Evolutionary conservation across 1,140 invertebrate species (phyloP).

Genomic region (Nebria ingens): DNA sequence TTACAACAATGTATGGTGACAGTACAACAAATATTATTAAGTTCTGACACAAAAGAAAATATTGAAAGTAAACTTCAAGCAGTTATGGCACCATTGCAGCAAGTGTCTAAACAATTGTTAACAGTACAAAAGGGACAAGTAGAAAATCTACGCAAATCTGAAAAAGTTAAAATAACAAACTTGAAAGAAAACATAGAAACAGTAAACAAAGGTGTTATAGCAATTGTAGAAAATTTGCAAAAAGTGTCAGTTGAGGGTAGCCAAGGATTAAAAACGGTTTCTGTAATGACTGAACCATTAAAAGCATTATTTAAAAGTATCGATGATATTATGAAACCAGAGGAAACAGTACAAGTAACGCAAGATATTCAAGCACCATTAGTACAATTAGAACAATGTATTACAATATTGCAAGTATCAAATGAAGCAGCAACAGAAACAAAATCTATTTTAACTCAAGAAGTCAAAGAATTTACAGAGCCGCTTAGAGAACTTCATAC

Average conservation of each 20-base stretch:
- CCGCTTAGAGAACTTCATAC: not conserved
- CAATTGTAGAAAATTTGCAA: constrained; percentile 6
- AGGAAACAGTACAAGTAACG: not conserved
- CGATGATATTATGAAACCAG: not conserved
- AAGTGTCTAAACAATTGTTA: not conserved
- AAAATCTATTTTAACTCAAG: constrained; percentile 2
- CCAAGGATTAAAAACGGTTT: not conserved
- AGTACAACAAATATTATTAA: not conserved
- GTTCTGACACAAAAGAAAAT: not conserved
- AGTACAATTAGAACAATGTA: constrained; percentile 2
- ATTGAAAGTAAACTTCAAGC: not conserved
- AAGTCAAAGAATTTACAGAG: constrained; percentile 11
- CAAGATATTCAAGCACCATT: not conserved
- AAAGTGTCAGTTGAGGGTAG: not conserved
- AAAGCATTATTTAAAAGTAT: constrained; percentile 12
- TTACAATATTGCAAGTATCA: not conserved
- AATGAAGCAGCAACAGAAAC: not conserved
- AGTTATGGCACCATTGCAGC: not conserved
- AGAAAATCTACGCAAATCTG: not conserved
- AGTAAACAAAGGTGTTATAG: constrained; percentile 3
- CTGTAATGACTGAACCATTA: constrained; percentile 10
- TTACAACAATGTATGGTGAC: not conserved
- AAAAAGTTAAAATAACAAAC: not conserved
- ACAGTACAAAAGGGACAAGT: not conserved
- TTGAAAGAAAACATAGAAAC: not conserved